Base-by-base conservation (phyloP, 2,888 invertebrate species). In the Monopis laevigella region DNA sequence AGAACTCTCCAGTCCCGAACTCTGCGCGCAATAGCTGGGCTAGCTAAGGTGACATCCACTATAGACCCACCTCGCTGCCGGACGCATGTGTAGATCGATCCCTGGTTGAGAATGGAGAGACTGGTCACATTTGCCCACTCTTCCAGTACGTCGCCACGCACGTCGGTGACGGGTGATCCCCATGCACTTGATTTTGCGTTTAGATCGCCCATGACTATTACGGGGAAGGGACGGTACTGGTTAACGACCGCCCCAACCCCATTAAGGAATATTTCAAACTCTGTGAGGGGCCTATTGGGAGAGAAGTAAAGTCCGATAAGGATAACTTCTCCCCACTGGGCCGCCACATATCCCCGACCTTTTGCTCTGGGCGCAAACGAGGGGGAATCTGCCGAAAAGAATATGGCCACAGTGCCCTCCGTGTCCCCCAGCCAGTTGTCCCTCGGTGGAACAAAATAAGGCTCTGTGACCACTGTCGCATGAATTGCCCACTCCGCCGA, bases 301-400 rank as follows among this genome's bases (percentile, higher is more conserved):
- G 50, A 49, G 42, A 50, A 51, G 19, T 52, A 53, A 1, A 41
- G 45, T 0, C 48, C 50, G 0, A 51, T 12, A 1, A 50, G 5
- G 1, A 39, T 26, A 1, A 44, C 14, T 1, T 30, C 42, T 3
- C 41, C 41, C 28, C 16, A 42, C 18, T 32, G 16, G 5, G 36
- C 32, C 12, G 36, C 42, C 10, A 36, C 42, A 12, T 32, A 42
- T n/a, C 39, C 42, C 32, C 26, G 14, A 11, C 21, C 39, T 13
- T 21, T 42, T 2, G 18, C 26, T 10, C 24, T 16, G 6, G 3
- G 13, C 10, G 2, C 16, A 19, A 27, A 2, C 14, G 26, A 19
- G 6, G 38, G 41, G 17, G 17, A n/a, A 11, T 8, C 36, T 3
- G 24, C 32, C 7, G 24, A 26, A 18, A 12, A 24, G 6, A 45